Base-by-base conservation (phyloP, 1,140 invertebrate genomes). In the Aphaenogaster ashmeadi region DNA sequence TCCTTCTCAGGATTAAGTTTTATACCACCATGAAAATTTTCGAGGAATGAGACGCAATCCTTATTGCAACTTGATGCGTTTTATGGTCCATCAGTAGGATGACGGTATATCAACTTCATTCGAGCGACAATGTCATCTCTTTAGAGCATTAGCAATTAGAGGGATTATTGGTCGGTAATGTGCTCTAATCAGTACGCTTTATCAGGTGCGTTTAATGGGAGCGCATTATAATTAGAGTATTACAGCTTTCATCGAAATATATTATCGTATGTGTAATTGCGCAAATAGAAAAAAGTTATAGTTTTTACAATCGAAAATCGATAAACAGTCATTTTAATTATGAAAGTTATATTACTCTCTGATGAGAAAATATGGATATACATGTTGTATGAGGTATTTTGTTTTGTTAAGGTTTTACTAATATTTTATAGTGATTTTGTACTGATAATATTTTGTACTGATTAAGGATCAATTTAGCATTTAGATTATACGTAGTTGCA, bases 1-100 rank as follows among this genome's bases (percentile, higher is more conserved):
- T 47, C n/a, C 9, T 2, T 36, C 62, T 1, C 58, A 15, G 87
- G 58, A 89, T 89, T 88, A 86, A 88, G 62, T 67, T 88, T 77
- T 62, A 88, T 44, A n/a, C 11, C 33, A 18, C 15, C 27, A 15
- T 1, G 11, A 75, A 58, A 58, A 75, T 58, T 58, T 75, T 44
- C 38, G 2, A 44, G 36, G 36, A 1, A 75, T 21, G 11, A 44
- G 21, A 58, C n/a, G 6, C 7, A 21, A 33, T 44, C 50, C 41
- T 56, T 18, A 21, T 3, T 33, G 52, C 38, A 44, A 18, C 21
- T 71, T 44, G 7, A 71, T 44, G 50, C 36, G n/a, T 44, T 81
- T 60, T 54, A 36, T 5, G 9, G 2, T 38, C 41, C 33, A 50
- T 75, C 60, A 84, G 4, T 13, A 38, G 60, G 9, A 41, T 47